Percentiles rank a stretch among this genome's conserved stretches.
phyloP scores from a whole-genome alignment of 2,113 vertebrate species.

The Gambusia affinis region DNA sequence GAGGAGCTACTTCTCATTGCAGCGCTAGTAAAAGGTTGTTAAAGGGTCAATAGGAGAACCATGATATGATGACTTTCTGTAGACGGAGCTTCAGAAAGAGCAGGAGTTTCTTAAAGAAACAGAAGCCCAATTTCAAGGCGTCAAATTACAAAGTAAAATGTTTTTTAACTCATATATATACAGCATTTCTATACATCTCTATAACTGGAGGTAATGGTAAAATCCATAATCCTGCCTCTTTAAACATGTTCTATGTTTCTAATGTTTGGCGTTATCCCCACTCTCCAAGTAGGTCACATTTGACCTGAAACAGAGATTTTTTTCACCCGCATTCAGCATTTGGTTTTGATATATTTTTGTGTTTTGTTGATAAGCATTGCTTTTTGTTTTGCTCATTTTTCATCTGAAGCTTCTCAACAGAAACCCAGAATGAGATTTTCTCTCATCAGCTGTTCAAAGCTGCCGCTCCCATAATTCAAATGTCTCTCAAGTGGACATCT shows the following conservation, averaged over 20 bases:
- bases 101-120: too few relatives aligned
- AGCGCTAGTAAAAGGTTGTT: too few relatives aligned
- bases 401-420: background rate
- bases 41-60: too few relatives aligned
- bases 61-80: too few relatives aligned
- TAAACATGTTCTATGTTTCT: background rate
- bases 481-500: constrained; percentile 50
- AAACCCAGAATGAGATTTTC: constrained; percentile 1
- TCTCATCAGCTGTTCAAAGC: constrained; percentile 39
- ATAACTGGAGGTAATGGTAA: too few relatives aligned
- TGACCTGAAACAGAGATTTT: background rate
- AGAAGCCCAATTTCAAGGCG: too few relatives aligned
- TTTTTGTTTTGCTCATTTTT: background rate
- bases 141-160: too few relatives aligned
- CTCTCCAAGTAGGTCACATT: background rate
- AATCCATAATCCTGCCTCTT: too few relatives aligned
- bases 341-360: background rate
- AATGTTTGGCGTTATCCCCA: background rate
- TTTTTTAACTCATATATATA: too few relatives aligned
- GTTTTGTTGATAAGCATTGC: background rate
- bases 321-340: background rate
- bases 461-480: constrained; percentile 39
- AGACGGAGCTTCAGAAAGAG: too few relatives aligned
- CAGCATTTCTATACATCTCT: too few relatives aligned
- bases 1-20: too few relatives aligned